Conservation (phyloP, 2,888 invertebrate genomes). For the Apodemia arnacis region DNA sequence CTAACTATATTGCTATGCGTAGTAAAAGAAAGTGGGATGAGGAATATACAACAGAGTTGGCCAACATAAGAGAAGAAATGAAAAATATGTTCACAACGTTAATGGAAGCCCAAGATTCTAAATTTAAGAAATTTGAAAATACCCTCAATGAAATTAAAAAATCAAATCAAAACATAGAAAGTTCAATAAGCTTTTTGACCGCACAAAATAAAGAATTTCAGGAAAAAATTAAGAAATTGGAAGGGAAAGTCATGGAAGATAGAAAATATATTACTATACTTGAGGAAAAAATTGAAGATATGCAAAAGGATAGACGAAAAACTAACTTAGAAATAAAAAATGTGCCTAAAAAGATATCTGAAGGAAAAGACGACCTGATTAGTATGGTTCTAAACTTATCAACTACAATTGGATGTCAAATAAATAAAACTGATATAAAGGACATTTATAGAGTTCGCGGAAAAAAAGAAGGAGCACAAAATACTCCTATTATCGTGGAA, state of each 20-base stretch:
- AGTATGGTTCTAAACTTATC: neutral
- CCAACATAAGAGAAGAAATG: neutral
- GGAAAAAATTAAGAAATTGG: no score
- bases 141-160: neutral
- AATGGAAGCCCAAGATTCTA: neutral
- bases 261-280: constrained; percentile 2
- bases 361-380: constrained; percentile 56
- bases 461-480: constrained; percentile 32
- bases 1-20: neutral
- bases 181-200: no score
- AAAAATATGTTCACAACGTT: neutral
- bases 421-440: no score
- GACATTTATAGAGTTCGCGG: no score
- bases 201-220: no score
- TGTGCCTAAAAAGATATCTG: constrained; percentile 53
- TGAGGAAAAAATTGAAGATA: constrained; percentile 64
- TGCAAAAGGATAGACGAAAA: constrained; percentile 47
- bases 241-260: no score
- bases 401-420: no score
- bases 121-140: neutral
- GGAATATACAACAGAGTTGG: neutral
- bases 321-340: constrained; percentile 68
- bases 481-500: constrained; percentile 72
- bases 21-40: neutral
- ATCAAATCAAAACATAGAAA: constrained; percentile 20